Evolutionary conservation across 2,113 vertebrate species (phyloP).

Genomic region (Aphyosemion australe): DNA sequence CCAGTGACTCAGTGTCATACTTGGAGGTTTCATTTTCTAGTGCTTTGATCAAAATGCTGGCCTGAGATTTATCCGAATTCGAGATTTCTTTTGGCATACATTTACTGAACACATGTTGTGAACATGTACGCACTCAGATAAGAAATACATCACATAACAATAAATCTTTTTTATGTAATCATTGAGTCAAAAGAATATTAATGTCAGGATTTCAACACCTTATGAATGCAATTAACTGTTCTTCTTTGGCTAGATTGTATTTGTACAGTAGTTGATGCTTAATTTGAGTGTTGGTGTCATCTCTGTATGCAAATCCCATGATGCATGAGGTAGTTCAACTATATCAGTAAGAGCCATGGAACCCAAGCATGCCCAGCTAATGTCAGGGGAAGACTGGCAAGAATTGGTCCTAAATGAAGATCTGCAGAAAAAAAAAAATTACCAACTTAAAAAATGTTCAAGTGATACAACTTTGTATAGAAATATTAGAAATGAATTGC

Average conservation of each 20-base stretch:
- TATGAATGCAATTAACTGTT: neutral
- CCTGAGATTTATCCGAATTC: conserved; percentile 42
- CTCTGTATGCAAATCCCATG: neutral
- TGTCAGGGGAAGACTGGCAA: neutral
- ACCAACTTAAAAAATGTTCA: neutral
- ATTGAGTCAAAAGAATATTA: conserved; percentile 1
- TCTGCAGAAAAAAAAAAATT: neutral
- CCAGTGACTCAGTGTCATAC: conserved; percentile 43
- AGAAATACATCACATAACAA: neutral
- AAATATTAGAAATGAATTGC: neutral
- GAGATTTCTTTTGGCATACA: conserved; percentile 38
- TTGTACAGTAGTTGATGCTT: neutral
- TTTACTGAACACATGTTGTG: conserved; percentile 45
- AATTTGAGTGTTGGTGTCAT: neutral
- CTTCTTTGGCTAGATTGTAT: neutral
- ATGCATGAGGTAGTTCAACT: neutral
- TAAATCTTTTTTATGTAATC: conserved; percentile 7
- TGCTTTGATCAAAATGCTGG: conserved; percentile 66
- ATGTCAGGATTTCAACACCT: conserved; percentile 27
- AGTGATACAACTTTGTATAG: no score
- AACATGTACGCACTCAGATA: conserved; percentile 29
- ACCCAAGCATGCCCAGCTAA: neutral
- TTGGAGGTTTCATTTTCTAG: conserved; percentile 34
- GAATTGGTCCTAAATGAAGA: neutral
- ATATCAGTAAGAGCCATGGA: neutral